Evolutionary conservation across 2,797 vertebrate genomes (phyloP), one percentile per base, ranked within the genome.

Genomic region (Darevskia nairensis): DNA sequence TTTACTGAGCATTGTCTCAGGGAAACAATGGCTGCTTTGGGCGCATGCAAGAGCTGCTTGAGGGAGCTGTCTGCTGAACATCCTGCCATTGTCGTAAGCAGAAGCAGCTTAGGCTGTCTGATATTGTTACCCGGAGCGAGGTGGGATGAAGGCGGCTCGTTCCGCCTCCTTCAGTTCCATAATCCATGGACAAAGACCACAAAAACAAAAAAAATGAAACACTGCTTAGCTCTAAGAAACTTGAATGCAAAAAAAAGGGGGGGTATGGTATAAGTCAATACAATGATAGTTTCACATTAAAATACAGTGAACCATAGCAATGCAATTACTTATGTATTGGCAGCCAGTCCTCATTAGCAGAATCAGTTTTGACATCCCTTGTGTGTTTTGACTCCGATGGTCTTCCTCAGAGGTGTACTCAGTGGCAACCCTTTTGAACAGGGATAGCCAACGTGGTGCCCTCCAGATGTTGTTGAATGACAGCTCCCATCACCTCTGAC

Each of bases 41-140:
- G 72, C 77, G 2, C 0, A 0, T 8, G 39, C 59, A 3, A 35
- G 39, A 8, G 25, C 46, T 35, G 0, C 7, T 23, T 13, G 1
- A 8, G 44, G 82, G 27, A 7, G 72, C 85, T 59, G 59, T 10
- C 44, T 35, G n/a, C 25, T 11, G 32, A 0, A 21, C 0, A 68
- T 50, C 13, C 59, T 29, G 6, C 21, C 19, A 27, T 2, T 74
- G 72, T 13, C 5, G n/a, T 32, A 3, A 0, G 0, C 11, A 17
- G n/a, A 64, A 9, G 61, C 41, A 9, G 5, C 32, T 44, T 69
- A 46, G 64, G 29, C 66, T 55, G 32, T 9, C 17, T 71, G 5
- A 41, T 68, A 21, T 1, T n/a, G 25, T 8, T 32, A 59, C 15
- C 44, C 32, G 39, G 44, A 69, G 6, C 6, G 44, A 39, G 25